A percentile compares a stretch with the other conserved stretches of the same genome.
phyloP scores from a whole-genome alignment of 2,797 vertebrate species.

The Helarctos malayanus region DNA sequence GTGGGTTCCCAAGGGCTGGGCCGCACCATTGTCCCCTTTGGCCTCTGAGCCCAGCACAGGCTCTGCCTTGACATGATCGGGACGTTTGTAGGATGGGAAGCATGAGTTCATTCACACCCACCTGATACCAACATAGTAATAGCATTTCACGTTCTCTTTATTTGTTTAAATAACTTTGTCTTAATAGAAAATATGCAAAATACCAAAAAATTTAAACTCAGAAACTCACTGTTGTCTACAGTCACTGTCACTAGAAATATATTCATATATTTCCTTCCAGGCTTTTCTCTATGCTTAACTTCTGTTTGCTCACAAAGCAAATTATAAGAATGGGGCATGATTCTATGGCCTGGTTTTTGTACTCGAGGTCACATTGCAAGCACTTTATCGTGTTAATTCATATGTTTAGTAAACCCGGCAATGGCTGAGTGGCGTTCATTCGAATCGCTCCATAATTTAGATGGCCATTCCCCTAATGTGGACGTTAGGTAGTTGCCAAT shows the following conservation, averaged over 20 bases:
- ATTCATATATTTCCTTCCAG: not conserved
- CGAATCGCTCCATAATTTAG: not conserved
- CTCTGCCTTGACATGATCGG: not conserved
- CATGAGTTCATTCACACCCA: not conserved
- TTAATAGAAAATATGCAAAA: not conserved
- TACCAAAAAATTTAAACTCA: not conserved
- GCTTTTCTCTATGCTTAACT: not conserved
- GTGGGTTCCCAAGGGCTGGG: not conserved
- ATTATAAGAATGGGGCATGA: not conserved
- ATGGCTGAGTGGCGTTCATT: not conserved
- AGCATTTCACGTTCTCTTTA: not conserved
- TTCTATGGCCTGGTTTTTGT: not conserved
- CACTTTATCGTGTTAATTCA: not conserved
- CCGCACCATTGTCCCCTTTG: not conserved
- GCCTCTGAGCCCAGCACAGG: not conserved
- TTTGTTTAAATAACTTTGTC: not conserved
- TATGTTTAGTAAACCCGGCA: not conserved
- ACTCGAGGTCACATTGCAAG: not conserved
- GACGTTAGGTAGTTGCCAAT: not conserved
- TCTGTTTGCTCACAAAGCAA: constrained; percentile 2
- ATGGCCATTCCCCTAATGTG: not conserved
- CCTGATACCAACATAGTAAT: not conserved
- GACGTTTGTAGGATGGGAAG: not conserved
- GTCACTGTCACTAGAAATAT: not conserved
- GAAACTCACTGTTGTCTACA: not conserved